These are phyloP conservation scores for Guaruba guarouba DNA, from an alignment of 2,113 vertebrate species.

Conservation along the genomic window DNA sequence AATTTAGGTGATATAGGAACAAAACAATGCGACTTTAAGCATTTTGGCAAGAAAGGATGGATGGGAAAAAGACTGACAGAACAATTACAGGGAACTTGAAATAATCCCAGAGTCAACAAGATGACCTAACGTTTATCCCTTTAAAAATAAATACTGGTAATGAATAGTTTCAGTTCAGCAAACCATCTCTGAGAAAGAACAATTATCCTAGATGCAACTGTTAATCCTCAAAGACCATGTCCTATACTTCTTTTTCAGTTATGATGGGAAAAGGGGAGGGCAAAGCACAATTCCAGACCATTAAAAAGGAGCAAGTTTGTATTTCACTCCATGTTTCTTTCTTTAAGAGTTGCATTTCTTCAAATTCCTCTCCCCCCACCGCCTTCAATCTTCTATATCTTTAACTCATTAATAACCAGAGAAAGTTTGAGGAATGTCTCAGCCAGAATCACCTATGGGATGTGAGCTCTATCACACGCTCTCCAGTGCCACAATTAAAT, in stretches of 20 bases:
- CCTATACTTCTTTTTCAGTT: neutral
- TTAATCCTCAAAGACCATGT: neutral
- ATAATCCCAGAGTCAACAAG: constrained; percentile 41
- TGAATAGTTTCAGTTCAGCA: constrained; percentile 12
- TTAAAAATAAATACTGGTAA: constrained; percentile 33
- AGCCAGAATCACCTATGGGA: neutral
- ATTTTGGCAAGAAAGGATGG: neutral
- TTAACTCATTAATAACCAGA: neutral
- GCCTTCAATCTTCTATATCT: neutral
- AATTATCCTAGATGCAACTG: neutral
- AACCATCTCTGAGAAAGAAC: neutral
- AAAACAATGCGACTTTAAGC: neutral
- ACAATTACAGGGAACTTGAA: constrained; percentile 47
- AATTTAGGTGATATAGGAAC: neutral
- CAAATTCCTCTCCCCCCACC: neutral
- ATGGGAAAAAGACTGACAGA: constrained; percentile 29
- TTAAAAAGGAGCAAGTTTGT: neutral
- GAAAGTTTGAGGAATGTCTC: neutral
- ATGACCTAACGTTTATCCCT: constrained; percentile 28
- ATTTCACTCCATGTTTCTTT: neutral
- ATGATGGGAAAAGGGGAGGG: neutral
- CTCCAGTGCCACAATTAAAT: neutral
- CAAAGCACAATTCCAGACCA: neutral
- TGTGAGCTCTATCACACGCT: neutral
- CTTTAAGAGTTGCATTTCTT: neutral